Evolutionary conservation across 2,888 invertebrate species (phyloP), one percentile per base, ranked within the genome.

Genomic region (Eristalis intricaria): DNA sequence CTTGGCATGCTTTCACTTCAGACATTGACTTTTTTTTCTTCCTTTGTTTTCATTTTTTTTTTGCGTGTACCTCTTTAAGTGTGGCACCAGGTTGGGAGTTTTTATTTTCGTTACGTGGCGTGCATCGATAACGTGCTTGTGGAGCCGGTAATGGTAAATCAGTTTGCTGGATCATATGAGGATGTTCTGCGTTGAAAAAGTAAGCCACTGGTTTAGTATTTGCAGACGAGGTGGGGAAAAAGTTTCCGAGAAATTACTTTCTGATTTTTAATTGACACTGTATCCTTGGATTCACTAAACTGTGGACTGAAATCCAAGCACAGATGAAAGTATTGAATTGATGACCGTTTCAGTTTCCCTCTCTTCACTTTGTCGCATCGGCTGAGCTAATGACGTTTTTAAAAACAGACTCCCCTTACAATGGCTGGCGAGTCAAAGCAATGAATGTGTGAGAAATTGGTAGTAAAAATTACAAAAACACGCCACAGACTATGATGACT

Each of bases 1-100:
- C 38, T 19, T 76, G 76, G 32, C 70, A 64, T 81, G 82, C 84
- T 87, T 87, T 87, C 87, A 84, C 84, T 86, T 86, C 70, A 50
- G 50, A 50, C n/a, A 50, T 50, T 8, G 43, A 15, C 2, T 50
- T 50, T 7, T 43, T 43, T 43, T n/a, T n/a, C n/a, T n/a, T 26
- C 26, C 3, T 26, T 26, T 26, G 26, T 56, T 71, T 71, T 65
- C 60, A 15, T 40, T 64, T 40, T 15, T 50, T 68, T 60, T 75
- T 19, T 32, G 69, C 38, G 19, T 50, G 68, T 69, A 69, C 80
- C 74, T 77, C 68, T 69, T 73, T 50, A 11, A 40, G 65, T n/a
- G 11, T 3, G 10, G 11, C 22, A 15, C 58, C 7, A n/a, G 26
- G 26, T 19, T 19, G 56, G 40, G 19, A 43, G 11, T 32, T n/a